Evolutionary conservation across 2,797 vertebrate species (phyloP), one percentile per base, ranked within the genome.

Genomic region (Glossophaga mutica): DNA sequence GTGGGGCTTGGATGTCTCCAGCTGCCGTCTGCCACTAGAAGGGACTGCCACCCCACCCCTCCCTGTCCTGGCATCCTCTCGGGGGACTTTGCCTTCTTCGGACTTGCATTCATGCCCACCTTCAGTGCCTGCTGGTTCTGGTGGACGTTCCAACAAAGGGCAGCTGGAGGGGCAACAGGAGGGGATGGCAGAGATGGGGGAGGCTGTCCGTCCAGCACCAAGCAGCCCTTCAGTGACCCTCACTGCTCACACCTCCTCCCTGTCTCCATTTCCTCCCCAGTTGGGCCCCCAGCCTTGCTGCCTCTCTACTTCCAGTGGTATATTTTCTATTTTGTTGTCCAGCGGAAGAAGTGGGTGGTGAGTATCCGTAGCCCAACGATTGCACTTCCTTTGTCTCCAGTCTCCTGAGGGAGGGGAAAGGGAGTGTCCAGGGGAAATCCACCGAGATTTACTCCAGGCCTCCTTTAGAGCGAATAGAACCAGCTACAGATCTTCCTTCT

Each of bases 241-340:
- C 29, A 3, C 2, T 6, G 59, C 79, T 95, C 77, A 92, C 4
- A 0, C 29, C n/a, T 14, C 50, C 68, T 57, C 39, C 73, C 67
- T 44, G 21, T 87, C 90, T 79, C 90, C 57, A 0, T 85, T 88
- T 91, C 67, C 44, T 81, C 65, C 67, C n/a, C 93, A 99, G 99
- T 99, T 0, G 99, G 99, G 44, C 99, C 99, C 34, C 99, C 99
- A 2, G 99, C 98, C 8, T 96, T 99, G 97, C 68, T 99, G 79
- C 98, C 98, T 37, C 96, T 99, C 5, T 99, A 98, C 91, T 98
- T 99, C 97, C 99, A 99, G 98, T 99, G 98, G 99, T 99, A 99
- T 79, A 74, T 99, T 95, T 99, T 99, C 98, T 99, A 98, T 97
- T 99, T 99, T 0, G 98, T 96, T 1, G n/a, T 99, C 15, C 97